Base-by-base conservation (phyloP, 2,113 vertebrate species). In the Neoarius graeffei region DNA sequence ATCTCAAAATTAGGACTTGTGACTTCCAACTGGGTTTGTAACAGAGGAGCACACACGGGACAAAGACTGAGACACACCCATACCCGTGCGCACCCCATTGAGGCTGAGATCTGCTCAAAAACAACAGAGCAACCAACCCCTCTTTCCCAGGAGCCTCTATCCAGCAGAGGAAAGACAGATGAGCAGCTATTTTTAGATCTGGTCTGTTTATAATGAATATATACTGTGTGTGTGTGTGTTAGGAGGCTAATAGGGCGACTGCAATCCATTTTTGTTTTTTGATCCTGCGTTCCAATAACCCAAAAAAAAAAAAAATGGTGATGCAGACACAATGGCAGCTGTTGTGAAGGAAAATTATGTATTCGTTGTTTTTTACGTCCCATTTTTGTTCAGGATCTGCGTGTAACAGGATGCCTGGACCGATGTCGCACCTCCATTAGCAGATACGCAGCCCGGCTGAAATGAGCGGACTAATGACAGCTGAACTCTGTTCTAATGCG, bases 61-160 rank as follows among this genome's bases (percentile, higher is more conserved):
- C 35, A 35, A 35, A 35, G 35, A 35, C 35, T 35, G 35, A 35
- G 35, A 67, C n/a, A 67, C 56, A n/a, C 66, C 20, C 74, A 52
- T 8, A 73, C 30, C 19, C 17, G 3, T 13, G 6, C 66, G 14
- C 62, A n/a, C 66, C 20, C 74, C 85, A 64, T 19, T 82, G 48
- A 89, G 69, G 67, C 73, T 79, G 80, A 71, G 71, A 30, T 62
- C 57, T 48, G 6, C 42, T 81, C 56, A 42, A 52, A 79, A 86
- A 79, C 85, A 85, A 59, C 30, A 0, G 8, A 27, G 17, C 27
- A 23, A 60, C 67, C 27, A 23, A 60, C 67, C 42, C 11, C 27
- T 69, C 48, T 30, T 66, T 66, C 85, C 76, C 60, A 35, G 19
- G 27, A 52, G 73, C n/a, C 7, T 69, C 25, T 57, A 19, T 57